Conservation (phyloP, 1,140 invertebrate species). For the Ceratina calcarata region DNA sequence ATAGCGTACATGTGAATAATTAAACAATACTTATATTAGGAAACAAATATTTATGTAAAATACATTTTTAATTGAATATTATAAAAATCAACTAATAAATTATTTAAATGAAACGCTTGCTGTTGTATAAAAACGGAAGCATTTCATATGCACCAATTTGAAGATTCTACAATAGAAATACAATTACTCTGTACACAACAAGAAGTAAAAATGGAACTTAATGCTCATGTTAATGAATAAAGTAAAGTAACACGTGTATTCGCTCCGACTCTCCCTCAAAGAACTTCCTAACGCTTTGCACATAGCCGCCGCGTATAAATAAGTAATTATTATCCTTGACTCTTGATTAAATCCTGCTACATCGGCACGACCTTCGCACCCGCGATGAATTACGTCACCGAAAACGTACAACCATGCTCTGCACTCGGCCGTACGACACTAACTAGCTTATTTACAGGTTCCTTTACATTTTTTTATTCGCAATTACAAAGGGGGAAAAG, state of each 20-base stretch:
- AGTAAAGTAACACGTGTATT: background rate
- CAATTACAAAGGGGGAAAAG: background rate
- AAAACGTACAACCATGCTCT: conserved; percentile 34
- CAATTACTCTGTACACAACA: too few relatives aligned
- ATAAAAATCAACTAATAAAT: too few relatives aligned
- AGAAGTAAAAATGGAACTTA: too few relatives aligned
- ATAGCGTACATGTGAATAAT: too few relatives aligned
- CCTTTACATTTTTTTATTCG: conserved; percentile 1
- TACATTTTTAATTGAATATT: too few relatives aligned
- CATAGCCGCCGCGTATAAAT: conserved; percentile 38
- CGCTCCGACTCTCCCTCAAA: background rate
- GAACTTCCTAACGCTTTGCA: background rate
- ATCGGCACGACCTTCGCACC: conserved; percentile 52
- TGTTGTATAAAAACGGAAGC: too few relatives aligned
- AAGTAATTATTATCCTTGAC: conserved; percentile 61
- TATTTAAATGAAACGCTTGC: too few relatives aligned
- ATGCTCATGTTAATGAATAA: background rate
- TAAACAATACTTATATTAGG: too few relatives aligned
- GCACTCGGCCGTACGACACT: conserved; percentile 1
- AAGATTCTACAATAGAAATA: too few relatives aligned
- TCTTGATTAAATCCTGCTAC: conserved; percentile 62
- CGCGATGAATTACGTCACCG: conserved; percentile 58
- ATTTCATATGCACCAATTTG: too few relatives aligned
- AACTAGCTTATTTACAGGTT: background rate
- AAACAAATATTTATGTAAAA: too few relatives aligned